These are phyloP conservation scores for Echinometra lucunter DNA, from an alignment of 53 echinoderm and acorn worm species.

Conservation along the genomic window DNA sequence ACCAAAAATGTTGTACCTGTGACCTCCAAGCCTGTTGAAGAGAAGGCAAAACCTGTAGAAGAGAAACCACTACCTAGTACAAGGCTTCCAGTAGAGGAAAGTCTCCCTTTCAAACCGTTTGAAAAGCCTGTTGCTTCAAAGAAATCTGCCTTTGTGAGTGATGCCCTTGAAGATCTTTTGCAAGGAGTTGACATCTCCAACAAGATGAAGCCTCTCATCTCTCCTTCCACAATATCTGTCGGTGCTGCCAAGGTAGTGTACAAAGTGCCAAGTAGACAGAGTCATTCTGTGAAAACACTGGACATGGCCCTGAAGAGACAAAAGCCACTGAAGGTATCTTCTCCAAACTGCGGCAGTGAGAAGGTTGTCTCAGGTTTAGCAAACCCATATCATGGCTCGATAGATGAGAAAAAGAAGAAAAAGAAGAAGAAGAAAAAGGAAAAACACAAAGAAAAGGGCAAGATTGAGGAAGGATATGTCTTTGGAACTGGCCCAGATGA, in stretches of 20 bases:
- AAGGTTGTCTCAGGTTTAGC: background rate
- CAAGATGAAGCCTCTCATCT: conserved; percentile 31
- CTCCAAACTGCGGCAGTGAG: background rate
- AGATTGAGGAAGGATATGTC: background rate
- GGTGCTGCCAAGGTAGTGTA: conserved; percentile 73
- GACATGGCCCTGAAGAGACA: conserved; percentile 78
- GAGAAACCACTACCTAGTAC: conserved; percentile 4
- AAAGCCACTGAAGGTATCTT: conserved; percentile 37
- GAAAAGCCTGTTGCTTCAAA: conserved; percentile 83
- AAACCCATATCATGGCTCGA: background rate
- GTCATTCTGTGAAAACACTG: conserved; percentile 77
- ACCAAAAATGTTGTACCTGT: background rate
- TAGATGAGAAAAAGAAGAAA: background rate
- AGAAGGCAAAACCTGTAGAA: background rate
- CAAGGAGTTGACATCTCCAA: conserved; percentile 65
- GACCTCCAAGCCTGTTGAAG: background rate
- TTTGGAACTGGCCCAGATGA: conserved; percentile 65
- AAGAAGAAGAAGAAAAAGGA: conserved; percentile 47
- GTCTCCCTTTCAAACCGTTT: conserved; percentile 88
- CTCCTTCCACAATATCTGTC: conserved; percentile 59
- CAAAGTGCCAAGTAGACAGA: conserved; percentile 81
- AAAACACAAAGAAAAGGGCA: conserved; percentile 31
- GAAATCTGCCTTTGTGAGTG: conserved; percentile 93
- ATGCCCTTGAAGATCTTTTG: conserved; percentile 84
- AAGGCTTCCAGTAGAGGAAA: conserved; percentile 78